Evolutionary conservation across 2,113 vertebrate genomes (phyloP), one percentile per base, ranked within the genome.

Genomic region (Brachyistius frenatus): DNA sequence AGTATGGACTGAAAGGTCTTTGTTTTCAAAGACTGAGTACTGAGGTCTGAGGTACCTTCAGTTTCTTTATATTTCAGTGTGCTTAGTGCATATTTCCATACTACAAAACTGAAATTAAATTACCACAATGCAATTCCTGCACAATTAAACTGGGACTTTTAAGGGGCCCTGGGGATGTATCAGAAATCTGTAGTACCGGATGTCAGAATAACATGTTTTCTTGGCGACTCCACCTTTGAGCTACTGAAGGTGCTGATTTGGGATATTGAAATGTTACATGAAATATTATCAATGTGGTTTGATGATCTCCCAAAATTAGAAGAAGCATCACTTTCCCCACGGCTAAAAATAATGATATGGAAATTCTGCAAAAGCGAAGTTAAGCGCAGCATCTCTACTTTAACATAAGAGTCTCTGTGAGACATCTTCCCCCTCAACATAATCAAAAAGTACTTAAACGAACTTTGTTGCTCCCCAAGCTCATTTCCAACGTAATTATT

Each of bases 381-480:
- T 15, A 55, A 67, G 47, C 13, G 47, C 56, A 62, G 3, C 58
- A 11, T 13, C 63, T 15, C 4, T 57, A 13, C 54, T 49, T 36
- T 2, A 53, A 83, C 36, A 37, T 23, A 23, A 23, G 23, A 23
- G 23, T 23, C 23, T 23, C 23, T 23, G 23, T 23, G 23, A 23
- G 23, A 23, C 23, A 23, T 23, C 23, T 23, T 23, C 23, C 23
- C 23, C 23, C 23, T 23, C 16, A 56, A 2, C 53, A 64, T 57
- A 14, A 23, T 13, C 15, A 36, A n/a, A 10, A 78, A 60, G 66
- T 7, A 83, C 71, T 83, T 41, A 3, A 23, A 35, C 73, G 36
- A 88, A 88, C 83, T 88, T 90, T 80, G 31, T 41, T 10, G 11
- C 11, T 73, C 63, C 55, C 54, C 52, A 10, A n/a, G 33, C 33